Conservation (phyloP, 2,797 vertebrate species). For the Ptychadena robeensis region DNA sequence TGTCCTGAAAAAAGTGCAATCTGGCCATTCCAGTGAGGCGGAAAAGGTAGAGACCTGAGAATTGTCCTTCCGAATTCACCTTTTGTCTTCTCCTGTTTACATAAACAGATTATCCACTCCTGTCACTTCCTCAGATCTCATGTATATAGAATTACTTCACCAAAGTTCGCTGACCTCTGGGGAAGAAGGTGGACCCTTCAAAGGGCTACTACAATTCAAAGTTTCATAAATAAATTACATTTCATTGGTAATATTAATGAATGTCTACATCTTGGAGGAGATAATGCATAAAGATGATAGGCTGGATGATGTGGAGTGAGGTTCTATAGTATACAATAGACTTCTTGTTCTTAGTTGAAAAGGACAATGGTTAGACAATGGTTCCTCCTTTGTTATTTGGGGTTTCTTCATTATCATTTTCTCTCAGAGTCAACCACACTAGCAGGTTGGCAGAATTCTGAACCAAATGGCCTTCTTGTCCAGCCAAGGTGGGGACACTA, state of each 20-base stretch:
- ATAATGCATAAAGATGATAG: too few relatives aligned
- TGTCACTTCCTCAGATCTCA: constrained; percentile 4
- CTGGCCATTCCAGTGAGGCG: not conserved
- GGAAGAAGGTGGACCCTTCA: not conserved
- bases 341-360: too few relatives aligned
- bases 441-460: not conserved
- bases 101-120: constrained; percentile 16
- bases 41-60: not conserved
- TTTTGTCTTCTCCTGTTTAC: constrained; percentile 30
- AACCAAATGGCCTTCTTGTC: not conserved
- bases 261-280: too few relatives aligned
- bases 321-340: too few relatives aligned
- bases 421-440: not conserved
- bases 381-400: not conserved
- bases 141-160: not conserved
- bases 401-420: not conserved
- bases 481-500: not conserved
- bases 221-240: not conserved
- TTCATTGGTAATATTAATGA: too few relatives aligned
- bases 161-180: not conserved
- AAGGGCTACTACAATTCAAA: not conserved
- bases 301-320: too few relatives aligned
- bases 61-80: constrained; percentile 4
- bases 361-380: not conserved
- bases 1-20: not conserved